Evolutionary conservation across 2,888 invertebrate genomes (phyloP).

Genomic region (Hecatera dysodea): DNA sequence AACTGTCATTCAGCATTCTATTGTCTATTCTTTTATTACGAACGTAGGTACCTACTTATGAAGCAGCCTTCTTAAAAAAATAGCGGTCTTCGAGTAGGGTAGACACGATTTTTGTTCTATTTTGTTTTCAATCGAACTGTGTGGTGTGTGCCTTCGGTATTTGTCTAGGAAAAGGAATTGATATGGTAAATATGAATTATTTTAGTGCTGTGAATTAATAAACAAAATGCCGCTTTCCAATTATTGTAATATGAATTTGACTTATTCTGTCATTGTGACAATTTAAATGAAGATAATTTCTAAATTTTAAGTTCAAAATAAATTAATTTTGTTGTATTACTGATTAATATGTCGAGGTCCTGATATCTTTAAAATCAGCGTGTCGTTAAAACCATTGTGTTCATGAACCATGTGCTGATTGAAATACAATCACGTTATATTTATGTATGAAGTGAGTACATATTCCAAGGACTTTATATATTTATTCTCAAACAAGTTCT

Average conservation of each 20-base stretch:
- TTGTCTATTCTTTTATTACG: constrained; percentile 12
- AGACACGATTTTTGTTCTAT: constrained; percentile 50
- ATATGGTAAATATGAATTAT: constrained; percentile 53
- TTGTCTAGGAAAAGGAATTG: constrained; percentile 46
- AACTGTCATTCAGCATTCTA: constrained; percentile 15
- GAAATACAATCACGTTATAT: constrained; percentile 37
- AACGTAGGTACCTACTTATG: background rate
- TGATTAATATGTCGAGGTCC: constrained; percentile 1
- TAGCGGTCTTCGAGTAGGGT: constrained; percentile 46
- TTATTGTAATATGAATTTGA: constrained; percentile 30
- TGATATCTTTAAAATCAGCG: background rate
- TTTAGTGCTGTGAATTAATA: constrained; percentile 16
- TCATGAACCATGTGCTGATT: constrained; percentile 54
- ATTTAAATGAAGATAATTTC: constrained; percentile 28
- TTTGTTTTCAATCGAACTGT: constrained; percentile 54
- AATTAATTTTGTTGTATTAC: constrained; percentile 14
- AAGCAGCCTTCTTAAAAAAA: constrained; percentile 39
- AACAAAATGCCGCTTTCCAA: constrained; percentile 42
- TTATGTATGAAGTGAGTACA: constrained; percentile 40
- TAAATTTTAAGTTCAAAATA: constrained; percentile 42
- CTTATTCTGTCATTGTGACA: constrained; percentile 36
- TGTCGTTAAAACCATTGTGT: constrained; percentile 22
- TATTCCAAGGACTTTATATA: constrained; percentile 49
- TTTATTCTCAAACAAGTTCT: constrained; percentile 31
- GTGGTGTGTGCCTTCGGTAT: constrained; percentile 45